These are phyloP conservation scores for Uloborus plumipes DNA, from an alignment of 2,888 invertebrate species.

Conservation along the genomic window DNA sequence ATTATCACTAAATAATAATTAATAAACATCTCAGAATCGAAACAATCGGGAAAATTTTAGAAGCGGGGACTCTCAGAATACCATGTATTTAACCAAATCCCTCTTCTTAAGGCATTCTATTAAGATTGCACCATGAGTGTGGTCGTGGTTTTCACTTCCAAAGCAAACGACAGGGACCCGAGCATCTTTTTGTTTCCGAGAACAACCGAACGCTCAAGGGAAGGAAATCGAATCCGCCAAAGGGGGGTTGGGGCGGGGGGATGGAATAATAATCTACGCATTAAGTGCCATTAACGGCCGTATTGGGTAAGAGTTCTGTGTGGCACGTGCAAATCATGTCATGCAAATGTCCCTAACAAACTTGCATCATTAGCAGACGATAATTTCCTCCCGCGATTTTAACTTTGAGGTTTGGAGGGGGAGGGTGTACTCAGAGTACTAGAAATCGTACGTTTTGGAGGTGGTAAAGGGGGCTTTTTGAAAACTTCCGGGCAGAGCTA, in stretches of 20 bases:
- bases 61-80: too few relatives aligned
- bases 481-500: too few relatives aligned
- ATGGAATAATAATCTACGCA: slow-evolving; percentile 41
- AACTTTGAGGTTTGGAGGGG: too few relatives aligned
- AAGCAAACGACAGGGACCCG: slow-evolving; percentile 34
- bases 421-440: slow-evolving; percentile 32
- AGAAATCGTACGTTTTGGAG: too few relatives aligned
- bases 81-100: too few relatives aligned
- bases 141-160: too few relatives aligned
- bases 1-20: too few relatives aligned
- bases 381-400: slow-evolving; percentile 31
- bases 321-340: slow-evolving; percentile 53
- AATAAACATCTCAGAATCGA: too few relatives aligned
- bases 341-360: slow-evolving; percentile 47
- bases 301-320: slow-evolving; percentile 13
- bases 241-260: too few relatives aligned
- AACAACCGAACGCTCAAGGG: slow-evolving; percentile 1
- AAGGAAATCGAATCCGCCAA: neutral
- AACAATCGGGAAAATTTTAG: too few relatives aligned
- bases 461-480: too few relatives aligned
- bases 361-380: slow-evolving; percentile 42
- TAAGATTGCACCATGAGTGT: slow-evolving; percentile 8
- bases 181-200: slow-evolving; percentile 36
- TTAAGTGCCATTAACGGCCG: slow-evolving; percentile 59
- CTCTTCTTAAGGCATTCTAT: slow-evolving; percentile 46